phyloP scores from a whole-genome alignment of 2,113 vertebrate genomes.

The Malurus elegans region DNA sequence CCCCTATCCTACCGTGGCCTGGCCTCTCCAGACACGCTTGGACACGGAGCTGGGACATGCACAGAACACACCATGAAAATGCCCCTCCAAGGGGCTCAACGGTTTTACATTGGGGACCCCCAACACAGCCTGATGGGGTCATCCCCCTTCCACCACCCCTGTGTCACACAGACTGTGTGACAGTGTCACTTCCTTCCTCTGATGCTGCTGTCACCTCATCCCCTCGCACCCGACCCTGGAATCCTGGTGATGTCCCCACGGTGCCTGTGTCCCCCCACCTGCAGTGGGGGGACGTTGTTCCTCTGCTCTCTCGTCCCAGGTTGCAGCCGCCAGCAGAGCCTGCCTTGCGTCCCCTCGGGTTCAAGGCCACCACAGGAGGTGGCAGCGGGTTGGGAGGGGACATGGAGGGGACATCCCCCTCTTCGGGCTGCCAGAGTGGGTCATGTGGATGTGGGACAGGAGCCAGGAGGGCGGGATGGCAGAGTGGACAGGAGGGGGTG shows the following conservation, averaged over 20 bases:
- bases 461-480: neutral
- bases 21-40: rapidly evolving
- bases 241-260: rapidly evolving
- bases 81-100: rapidly evolving
- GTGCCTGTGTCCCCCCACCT: rapidly evolving
- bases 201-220: neutral
- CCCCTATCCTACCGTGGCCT: no score
- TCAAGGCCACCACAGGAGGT: neutral
- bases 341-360: rapidly evolving
- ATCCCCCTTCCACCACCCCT: neutral
- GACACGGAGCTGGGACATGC: rapidly evolving
- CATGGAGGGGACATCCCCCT: neutral
- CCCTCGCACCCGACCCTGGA: neutral
- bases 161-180: neutral
- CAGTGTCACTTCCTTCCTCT: neutral
- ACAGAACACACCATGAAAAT: neutral
- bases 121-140: neutral
- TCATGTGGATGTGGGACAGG: neutral
- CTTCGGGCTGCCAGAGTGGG: neutral
- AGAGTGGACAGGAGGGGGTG: neutral
- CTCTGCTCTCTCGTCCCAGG: neutral
- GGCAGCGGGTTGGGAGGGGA: neutral
- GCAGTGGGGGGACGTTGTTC: neutral
- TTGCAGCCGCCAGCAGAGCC: neutral
- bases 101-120: neutral